Conservation (phyloP, 1,140 invertebrate species). For the Aphidius gifuensis region DNA sequence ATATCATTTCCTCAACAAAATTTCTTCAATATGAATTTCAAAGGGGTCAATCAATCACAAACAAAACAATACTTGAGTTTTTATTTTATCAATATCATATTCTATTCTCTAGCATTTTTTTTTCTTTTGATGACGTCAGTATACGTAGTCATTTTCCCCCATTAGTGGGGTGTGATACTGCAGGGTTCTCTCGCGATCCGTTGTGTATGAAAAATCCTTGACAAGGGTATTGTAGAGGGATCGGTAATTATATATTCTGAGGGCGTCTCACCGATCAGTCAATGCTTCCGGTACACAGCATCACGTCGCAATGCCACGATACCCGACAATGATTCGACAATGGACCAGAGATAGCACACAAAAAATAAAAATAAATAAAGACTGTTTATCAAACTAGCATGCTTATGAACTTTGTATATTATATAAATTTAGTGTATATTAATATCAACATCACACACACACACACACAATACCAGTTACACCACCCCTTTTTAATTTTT, state of each 20-base stretch:
- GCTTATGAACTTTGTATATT: no score
- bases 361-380: slow-evolving; percentile 42
- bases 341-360: no score
- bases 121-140: slow-evolving; percentile 40
- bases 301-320: slow-evolving; percentile 10
- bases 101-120: slow-evolving; percentile 19
- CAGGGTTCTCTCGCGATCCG: slow-evolving; percentile 20
- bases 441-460: no score
- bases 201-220: slow-evolving; percentile 16
- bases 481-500: no score
- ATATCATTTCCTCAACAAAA: not conserved
- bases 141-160: slow-evolving; percentile 41
- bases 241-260: slow-evolving; percentile 55
- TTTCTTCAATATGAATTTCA: slow-evolving; percentile 48
- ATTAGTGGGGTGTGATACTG: slow-evolving; percentile 49
- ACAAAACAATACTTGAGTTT: slow-evolving; percentile 26
- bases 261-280: slow-evolving; percentile 55
- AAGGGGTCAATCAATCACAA: slow-evolving; percentile 53
- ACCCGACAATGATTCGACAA: slow-evolving; percentile 44
- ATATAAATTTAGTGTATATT: no score
- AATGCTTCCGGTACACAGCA: slow-evolving; percentile 53
- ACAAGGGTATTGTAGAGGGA: slow-evolving; percentile 26
- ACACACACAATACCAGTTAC: no score
- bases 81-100: slow-evolving; percentile 22
- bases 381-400: slow-evolving; percentile 53